Conservation (phyloP, 2,888 invertebrate genomes). For the Hyppa rectilinea region DNA sequence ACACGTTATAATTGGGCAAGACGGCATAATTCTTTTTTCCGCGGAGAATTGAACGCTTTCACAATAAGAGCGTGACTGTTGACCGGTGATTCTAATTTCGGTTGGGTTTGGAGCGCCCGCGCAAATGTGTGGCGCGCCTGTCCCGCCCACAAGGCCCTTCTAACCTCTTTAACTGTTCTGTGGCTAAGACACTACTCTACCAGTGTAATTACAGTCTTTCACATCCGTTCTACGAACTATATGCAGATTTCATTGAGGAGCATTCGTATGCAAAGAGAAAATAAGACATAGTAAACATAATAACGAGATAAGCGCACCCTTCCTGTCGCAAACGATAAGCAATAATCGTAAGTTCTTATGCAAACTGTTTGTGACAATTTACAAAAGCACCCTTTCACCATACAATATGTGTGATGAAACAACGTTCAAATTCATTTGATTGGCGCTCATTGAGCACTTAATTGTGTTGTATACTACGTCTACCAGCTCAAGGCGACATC, state of each 20-base stretch:
- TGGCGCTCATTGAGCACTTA: constrained; percentile 74
- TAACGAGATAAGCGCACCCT: constrained; percentile 64
- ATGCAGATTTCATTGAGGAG: constrained; percentile 32
- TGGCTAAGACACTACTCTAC: constrained; percentile 33
- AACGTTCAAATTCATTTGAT: constrained; percentile 60
- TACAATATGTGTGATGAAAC: constrained; percentile 44
- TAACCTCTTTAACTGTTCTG: no score
- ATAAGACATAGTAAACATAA: constrained; percentile 48
- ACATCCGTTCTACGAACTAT: constrained; percentile 51
- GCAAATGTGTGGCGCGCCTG: no score
- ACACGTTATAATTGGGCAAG: no score
- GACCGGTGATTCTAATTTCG: no score
- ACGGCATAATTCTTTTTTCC: no score
- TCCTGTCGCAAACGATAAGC: constrained; percentile 69
- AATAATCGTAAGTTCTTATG: constrained; percentile 60
- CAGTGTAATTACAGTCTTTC: constrained; percentile 66
- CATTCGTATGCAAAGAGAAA: constrained; percentile 36
- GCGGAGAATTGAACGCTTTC: no score
- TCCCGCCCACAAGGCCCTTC: no score
- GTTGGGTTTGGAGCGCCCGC: no score
- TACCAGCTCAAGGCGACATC: constrained; percentile 70
- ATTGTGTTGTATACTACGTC: constrained; percentile 78
- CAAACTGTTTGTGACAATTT: constrained; percentile 40
- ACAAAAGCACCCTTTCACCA: constrained; percentile 34
- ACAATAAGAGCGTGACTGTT: no score